These are phyloP conservation scores for Theocolax elegans DNA, from an alignment of 1,140 invertebrate genomes.

Conservation along the genomic window DNA sequence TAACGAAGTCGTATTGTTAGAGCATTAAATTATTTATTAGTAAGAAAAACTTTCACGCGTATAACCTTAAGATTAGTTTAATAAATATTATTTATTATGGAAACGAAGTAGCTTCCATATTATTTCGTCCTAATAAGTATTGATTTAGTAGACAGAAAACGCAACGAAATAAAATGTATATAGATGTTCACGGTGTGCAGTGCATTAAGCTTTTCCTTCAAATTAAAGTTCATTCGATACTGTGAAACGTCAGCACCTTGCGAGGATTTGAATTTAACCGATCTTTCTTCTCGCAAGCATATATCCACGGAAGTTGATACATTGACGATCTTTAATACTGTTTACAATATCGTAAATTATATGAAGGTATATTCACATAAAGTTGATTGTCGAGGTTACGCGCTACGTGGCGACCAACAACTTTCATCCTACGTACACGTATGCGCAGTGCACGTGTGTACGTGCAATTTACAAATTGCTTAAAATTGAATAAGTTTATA, in stretches of 20 bases:
- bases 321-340: not conserved
- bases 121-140: not conserved
- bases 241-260: not conserved
- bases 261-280: conserved; percentile 4
- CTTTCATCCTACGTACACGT: conserved; percentile 18
- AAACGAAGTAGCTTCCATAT: not conserved
- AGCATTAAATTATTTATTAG: too few relatives aligned
- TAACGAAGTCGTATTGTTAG: too few relatives aligned
- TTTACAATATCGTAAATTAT: conserved; percentile 38
- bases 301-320: not conserved
- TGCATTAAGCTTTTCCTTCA: not conserved
- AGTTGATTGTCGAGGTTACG: conserved; percentile 12
- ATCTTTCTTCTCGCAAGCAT: not conserved
- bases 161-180: not conserved
- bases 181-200: not conserved
- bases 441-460: not conserved
- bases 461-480: too few relatives aligned
- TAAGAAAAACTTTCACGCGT: conserved; percentile 2
- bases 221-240: not conserved
- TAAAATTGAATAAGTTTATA: too few relatives aligned
- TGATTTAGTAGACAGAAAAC: conserved; percentile 5
- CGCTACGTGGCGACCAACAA: not conserved
- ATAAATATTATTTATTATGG: conserved; percentile 17
- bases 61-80: not conserved
- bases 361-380: conserved; percentile 7